These are phyloP conservation scores for Triplophysa tibetana DNA, from an alignment of 2,113 vertebrate genomes.

Conservation along the genomic window DNA sequence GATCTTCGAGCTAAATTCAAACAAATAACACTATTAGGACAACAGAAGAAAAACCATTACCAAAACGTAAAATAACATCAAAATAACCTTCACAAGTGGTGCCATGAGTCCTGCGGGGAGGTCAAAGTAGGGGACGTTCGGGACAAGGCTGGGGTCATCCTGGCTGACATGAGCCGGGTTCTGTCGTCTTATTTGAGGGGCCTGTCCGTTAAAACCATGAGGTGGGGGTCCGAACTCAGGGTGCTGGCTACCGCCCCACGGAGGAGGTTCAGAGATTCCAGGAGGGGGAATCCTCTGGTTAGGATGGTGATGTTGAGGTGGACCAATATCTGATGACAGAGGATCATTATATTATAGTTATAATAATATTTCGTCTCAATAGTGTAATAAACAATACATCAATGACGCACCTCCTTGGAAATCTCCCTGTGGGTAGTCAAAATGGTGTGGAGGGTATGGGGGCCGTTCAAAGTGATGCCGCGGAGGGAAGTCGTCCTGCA, in stretches of 20 bases:
- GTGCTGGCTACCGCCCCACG: constrained; percentile 91
- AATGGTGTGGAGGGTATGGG: constrained; percentile 88
- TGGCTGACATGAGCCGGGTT: constrained; percentile 87
- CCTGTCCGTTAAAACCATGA: constrained; percentile 94
- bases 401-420: constrained; percentile 83
- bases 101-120: constrained; percentile 98
- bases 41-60: background rate
- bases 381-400: no score
- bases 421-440: constrained; percentile 93
- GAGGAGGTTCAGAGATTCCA: constrained; percentile 89
- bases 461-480: constrained; percentile 93
- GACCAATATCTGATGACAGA: constrained; percentile 83
- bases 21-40: constrained; percentile 16
- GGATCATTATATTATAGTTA: background rate
- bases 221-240: constrained; percentile 90
- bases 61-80: background rate
- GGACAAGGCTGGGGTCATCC: constrained; percentile 94
- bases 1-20: constrained; percentile 86
- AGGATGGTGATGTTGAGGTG: constrained; percentile 92
- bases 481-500: constrained; percentile 96
- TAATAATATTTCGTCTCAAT: no score
- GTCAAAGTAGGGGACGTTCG: constrained; percentile 96
- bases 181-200: constrained; percentile 89
- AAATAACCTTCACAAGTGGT: constrained; percentile 88
- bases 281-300: constrained; percentile 92